Evolutionary conservation across 2,797 vertebrate genomes (phyloP).

Genomic region (Psittacula echo): DNA sequence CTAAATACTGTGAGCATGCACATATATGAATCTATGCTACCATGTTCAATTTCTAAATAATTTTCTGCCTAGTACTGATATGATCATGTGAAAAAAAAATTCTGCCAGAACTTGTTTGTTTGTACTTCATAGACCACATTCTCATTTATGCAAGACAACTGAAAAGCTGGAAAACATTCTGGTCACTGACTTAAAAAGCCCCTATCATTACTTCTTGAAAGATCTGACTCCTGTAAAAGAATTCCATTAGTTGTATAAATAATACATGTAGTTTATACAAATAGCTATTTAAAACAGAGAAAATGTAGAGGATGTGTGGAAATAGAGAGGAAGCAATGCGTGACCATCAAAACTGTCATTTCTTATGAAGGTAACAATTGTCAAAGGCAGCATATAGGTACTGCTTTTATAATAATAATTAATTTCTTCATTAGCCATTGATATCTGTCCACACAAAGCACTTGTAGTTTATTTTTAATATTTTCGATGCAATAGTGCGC

Average conservation of each 20-base stretch:
- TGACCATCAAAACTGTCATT: neutral
- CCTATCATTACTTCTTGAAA: neutral
- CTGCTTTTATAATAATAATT: neutral
- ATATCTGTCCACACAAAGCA: neutral
- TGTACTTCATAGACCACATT: neutral
- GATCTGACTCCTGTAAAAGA: neutral
- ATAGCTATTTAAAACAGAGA: neutral
- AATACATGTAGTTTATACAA: neutral
- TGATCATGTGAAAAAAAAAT: neutral
- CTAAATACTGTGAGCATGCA: neutral
- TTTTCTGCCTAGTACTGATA: neutral
- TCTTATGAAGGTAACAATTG: neutral
- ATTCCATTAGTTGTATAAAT: neutral
- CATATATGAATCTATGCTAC: rapidly evolving
- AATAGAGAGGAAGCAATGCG: neutral
- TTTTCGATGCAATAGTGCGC: neutral
- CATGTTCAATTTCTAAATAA: neutral
- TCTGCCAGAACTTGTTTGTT: neutral
- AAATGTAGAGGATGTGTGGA: neutral
- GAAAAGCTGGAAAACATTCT: neutral
- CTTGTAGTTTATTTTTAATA: neutral
- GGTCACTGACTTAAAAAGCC: neutral
- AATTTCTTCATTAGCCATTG: neutral
- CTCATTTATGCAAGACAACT: neutral
- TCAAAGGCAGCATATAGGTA: neutral